Base-by-base conservation (phyloP, 2,888 invertebrate genomes). In the Chrysodeixis includens region DNA sequence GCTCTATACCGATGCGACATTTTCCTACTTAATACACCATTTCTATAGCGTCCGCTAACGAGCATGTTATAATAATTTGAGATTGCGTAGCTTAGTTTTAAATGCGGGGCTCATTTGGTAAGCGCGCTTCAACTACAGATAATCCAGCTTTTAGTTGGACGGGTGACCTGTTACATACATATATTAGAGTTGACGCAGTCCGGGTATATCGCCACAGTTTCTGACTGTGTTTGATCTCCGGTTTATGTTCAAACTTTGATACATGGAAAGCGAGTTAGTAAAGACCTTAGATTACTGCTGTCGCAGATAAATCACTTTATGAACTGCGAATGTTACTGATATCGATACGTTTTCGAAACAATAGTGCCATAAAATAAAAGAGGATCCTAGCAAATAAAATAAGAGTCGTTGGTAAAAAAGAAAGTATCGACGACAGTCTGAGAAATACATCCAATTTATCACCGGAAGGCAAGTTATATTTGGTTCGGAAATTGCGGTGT, bases 401-500 rank as follows among this genome's bases (percentile, higher is more conserved):
- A 40, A 30, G 18, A 5, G 57, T 35, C 65, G 56, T 54, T 57
- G 10, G 12, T 14, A 35, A n/a, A 61, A 59, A 62, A 46, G 8
- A 66, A 63, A 51, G 46, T 51, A 71, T 64, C 59, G 40, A 46
- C 61, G 35, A 22, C 58, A 49, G n/a, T 44, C n/a, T 30, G 26
- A 65, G 62, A 66, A 66, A 56, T 63, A 65, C 65, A 78, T 69
- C 75, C 75, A 79, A 79, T 80, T 74, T 80, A 76, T 74, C 71
- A 73, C 78, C 72, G 81, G 81, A 80, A 80, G 64, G 69, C 76
- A 69, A 72, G 71, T 77, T 79, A 81, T 77, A 81, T 79, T 81
- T 81, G 77, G 77, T 80, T 79, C 78, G 79, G 80, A 80, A 71
- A 81, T 82, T 78, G 76, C 74, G 76, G 72, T 74, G 75, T 72